Evolutionary conservation across 2,797 vertebrate species (phyloP), one percentile per base, ranked within the genome.

Genomic region (Microtus obscurus): DNA sequence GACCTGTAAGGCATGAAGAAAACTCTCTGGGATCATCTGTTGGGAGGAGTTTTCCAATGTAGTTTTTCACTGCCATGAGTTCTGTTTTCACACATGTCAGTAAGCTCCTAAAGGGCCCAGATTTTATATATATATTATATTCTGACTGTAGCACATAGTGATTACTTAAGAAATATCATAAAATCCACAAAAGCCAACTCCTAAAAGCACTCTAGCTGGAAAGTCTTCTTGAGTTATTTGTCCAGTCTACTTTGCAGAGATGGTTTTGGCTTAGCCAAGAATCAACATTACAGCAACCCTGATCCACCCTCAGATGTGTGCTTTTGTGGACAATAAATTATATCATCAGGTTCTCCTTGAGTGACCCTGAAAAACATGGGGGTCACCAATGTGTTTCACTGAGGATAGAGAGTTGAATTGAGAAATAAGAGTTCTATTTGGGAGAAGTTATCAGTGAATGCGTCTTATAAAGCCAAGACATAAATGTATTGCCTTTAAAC

Each of bases 401-500:
- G 51, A 86, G 78, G 76, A 77, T 73, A 78, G 65, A 95, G 48
- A 93, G 6, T 88, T 73, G 53, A 92, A 65, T 65, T 14, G 5
- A 87, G 80, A 95, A 82, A 29, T 48, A 92, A 48, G 43, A 74
- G 51, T 53, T 94, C n/a, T 69, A 59, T 61, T 92, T 14, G 34
- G 6, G 8, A 95, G 90, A 96, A 19, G 40, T 86, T 96, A 69
- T 97, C 51, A 81, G 77, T 74, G 82, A 90, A 65, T 83, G n/a
- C 87, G 40, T 59, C 31, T 51, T 87, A 78, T 29, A 65, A 93
- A 94, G n/a, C 2, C 21, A 25, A 61, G 48, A 27, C 59, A 56
- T 27, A 17, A 88, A 85, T 85, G 79, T 77, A 48, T 78, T 71
- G 92, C 78, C 71, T 78, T 91, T 85, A 77, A 76, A 81, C 92